Base-by-base conservation (phyloP, 2,113 vertebrate species). In the Xiphorhynchus elegans region DNA sequence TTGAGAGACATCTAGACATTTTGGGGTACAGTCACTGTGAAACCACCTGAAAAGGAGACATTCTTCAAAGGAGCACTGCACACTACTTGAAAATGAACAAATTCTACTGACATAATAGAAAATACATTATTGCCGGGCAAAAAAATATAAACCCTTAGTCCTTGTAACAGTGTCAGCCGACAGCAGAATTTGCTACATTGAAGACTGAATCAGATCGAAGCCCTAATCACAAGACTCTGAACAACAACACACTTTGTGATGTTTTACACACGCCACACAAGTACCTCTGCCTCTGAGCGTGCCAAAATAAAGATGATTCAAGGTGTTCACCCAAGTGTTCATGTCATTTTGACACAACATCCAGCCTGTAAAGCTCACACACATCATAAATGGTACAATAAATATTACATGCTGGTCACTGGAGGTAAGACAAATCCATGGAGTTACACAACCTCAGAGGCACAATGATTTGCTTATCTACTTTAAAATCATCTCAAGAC, bases 171-270 rank as follows among this genome's bases (percentile, higher is more conserved):
- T 80, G 83, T 84, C 37, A 89, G 91, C 92, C 25, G 1, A 90
- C 79, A 90, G 83, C 76, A 78, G 95, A 97, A 82, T 92, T 82
- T 93, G 95, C 95, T 97, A 95, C 93, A 81, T 72, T 82, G 88
- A 88, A 75, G 76, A 91, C 63, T 70, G 68, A 92, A 64, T 55
- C 55, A 66, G 75, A 93, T 75, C 0, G 0, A 95, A 88, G 83
- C 69, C 73, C 77, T 94, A 89, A 90, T 59, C 95, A 95, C 93
- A 73, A 96, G 83, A 97, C 91, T 93, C 56, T 35, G 83, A 92
- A 93, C 87, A 85, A 80, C 20, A 73, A 26, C 62, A 96, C 44
- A 0, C 62, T 92, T 86, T 75, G 66, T 73, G 82, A 86, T 90
- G 84, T 89, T 95, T 68, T 82, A 95, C 91, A 92, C 59, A 95